Conservation (phyloP, 2,888 invertebrate species). For the Lobophora halterata region DNA sequence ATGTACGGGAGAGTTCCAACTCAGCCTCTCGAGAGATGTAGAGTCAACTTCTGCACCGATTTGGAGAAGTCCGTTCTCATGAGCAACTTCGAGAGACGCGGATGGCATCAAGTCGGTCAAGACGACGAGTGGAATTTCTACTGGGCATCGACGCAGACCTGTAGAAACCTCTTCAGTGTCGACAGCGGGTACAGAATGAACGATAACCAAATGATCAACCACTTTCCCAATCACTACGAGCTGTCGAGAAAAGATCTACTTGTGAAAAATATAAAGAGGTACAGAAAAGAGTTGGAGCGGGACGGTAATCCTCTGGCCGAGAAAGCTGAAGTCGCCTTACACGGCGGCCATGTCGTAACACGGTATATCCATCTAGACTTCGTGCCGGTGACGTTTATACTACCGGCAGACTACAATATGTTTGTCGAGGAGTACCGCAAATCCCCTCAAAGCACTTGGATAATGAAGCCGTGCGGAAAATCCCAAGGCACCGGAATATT, state of each 20-base stretch:
- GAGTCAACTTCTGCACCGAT: constrained; percentile 62
- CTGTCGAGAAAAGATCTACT: constrained; percentile 96
- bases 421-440: constrained; percentile 98
- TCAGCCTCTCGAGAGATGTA: constrained; percentile 69
- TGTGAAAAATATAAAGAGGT: constrained; percentile 97
- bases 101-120: constrained; percentile 89
- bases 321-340: constrained; percentile 76
- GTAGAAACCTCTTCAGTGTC: constrained; percentile 89
- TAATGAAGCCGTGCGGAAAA: constrained; percentile 98
- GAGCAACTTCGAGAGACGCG: constrained; percentile 56
- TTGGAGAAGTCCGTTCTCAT: constrained; percentile 57
- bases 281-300: constrained; percentile 94
- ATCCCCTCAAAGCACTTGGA: constrained; percentile 97
- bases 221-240: constrained; percentile 97
- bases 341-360: constrained; percentile 83
- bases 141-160: constrained; percentile 95
- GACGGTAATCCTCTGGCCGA: constrained; percentile 94
- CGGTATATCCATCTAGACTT: constrained; percentile 91
- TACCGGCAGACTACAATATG: constrained; percentile 98
- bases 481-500: constrained; percentile 97
- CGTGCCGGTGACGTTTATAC: constrained; percentile 95
- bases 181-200: constrained; percentile 71
- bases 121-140: constrained; percentile 98
- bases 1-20: constrained; percentile 71
- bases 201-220: constrained; percentile 96